Evolutionary conservation across 2,888 invertebrate species (phyloP).

Genomic region (Patella ulyssiponensis): DNA sequence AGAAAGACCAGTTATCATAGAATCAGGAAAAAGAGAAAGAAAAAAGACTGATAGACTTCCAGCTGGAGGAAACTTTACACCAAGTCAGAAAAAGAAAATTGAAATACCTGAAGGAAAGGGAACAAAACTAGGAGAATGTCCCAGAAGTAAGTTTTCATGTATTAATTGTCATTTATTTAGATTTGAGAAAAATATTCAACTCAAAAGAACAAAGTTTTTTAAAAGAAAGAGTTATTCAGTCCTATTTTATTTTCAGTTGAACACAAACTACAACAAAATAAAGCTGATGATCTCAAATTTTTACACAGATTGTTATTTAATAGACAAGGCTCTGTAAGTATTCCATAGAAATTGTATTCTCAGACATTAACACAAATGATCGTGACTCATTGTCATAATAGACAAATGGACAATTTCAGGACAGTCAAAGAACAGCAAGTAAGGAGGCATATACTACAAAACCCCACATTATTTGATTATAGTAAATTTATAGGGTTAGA

Average conservation of each 20-base stretch:
- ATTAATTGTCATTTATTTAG: not conserved
- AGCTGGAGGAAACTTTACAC: conserved; percentile 48
- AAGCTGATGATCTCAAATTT: conserved; percentile 80
- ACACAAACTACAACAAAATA: conserved; percentile 72
- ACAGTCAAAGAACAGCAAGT: too few species aligned
- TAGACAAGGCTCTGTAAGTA: conserved; percentile 74
- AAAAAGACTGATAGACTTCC: conserved; percentile 71
- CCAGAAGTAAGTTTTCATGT: conserved; percentile 76
- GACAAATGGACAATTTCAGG: too few species aligned
- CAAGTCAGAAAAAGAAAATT: conserved; percentile 61
- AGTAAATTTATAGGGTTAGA: too few species aligned
- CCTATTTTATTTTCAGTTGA: conserved; percentile 54
- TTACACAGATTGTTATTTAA: conserved; percentile 80
- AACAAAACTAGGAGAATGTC: conserved; percentile 80
- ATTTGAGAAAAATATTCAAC: too few species aligned
- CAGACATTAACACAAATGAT: too few species aligned
- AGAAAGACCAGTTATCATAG: conserved; percentile 68
- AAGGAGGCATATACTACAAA: too few species aligned
- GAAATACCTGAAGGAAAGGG: conserved; percentile 76
- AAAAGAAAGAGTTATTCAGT: too few species aligned
- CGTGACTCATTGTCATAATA: too few species aligned
- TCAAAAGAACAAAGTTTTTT: too few species aligned
- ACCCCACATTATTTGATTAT: too few species aligned
- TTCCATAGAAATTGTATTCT: not conserved
- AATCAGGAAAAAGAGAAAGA: conserved; percentile 70